A percentile compares a stretch with the other conserved stretches of the same genome.
Conservation (phyloP, 2,888 invertebrate genomes). For the Monopis laevigella region DNA sequence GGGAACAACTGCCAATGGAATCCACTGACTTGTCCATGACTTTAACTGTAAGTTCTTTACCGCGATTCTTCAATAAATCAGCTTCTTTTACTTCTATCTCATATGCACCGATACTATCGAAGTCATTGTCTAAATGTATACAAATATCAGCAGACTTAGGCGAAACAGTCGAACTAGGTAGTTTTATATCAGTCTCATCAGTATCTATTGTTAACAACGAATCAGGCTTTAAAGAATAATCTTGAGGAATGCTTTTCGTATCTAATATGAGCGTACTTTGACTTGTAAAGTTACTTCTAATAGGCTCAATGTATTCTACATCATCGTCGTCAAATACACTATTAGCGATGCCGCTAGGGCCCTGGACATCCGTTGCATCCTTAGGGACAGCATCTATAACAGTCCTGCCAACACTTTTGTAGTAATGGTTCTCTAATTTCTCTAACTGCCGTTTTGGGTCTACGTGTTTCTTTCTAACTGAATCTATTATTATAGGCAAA, state of each 20-base stretch:
- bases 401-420: conserved; percentile 45
- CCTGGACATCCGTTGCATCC: conserved; percentile 52
- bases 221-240: conserved; percentile 33
- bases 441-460: conserved; percentile 55
- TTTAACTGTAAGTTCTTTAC: conserved; percentile 54
- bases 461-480: conserved; percentile 53
- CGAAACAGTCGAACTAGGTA: conserved; percentile 55
- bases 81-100: conserved; percentile 57
- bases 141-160: conserved; percentile 38
- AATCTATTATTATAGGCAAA: conserved; percentile 54
- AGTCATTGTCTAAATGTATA: conserved; percentile 31
- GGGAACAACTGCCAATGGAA: conserved; percentile 87
- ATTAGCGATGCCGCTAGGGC: conserved; percentile 47
- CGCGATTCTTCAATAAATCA: conserved; percentile 41
- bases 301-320: conserved; percentile 62
- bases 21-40: conserved; percentile 82
- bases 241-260: conserved; percentile 35
- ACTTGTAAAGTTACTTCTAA: conserved; percentile 56
- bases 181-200: conserved; percentile 52
- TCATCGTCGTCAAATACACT: conserved; percentile 49
- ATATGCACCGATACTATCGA: conserved; percentile 54
- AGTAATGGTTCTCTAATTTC: conserved; percentile 58
- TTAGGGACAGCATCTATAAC: conserved; percentile 56
- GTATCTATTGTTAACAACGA: conserved; percentile 53
- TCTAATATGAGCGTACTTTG: conserved; percentile 59